These are phyloP conservation scores for Ciconia maguari DNA, from an alignment of 2,113 vertebrate species.

Conservation along the genomic window DNA sequence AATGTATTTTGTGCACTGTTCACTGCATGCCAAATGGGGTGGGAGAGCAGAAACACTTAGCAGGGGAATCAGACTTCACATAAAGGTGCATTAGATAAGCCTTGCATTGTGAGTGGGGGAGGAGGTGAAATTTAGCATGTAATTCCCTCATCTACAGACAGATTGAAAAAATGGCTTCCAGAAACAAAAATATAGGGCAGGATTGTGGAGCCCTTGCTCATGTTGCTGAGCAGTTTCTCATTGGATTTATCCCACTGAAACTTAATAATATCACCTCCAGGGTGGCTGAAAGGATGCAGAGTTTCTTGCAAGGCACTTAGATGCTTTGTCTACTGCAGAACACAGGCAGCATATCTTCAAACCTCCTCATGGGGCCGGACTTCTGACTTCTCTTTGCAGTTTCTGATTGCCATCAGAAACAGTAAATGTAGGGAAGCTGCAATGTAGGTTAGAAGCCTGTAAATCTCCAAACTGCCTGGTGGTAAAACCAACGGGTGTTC, in stretches of 20 bases:
- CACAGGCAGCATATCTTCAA: not conserved
- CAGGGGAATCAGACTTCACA: not conserved
- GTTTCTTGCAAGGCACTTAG: not conserved
- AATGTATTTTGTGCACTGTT: slow-evolving; percentile 28
- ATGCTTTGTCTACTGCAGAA: not conserved
- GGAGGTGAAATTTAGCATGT: not conserved
- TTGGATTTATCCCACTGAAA: not conserved
- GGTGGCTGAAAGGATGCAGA: not conserved
- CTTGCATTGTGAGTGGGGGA: not conserved
- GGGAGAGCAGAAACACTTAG: slow-evolving; percentile 14
- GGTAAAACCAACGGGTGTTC: not conserved
- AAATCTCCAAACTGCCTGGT: not conserved
- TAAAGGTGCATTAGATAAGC: not conserved
- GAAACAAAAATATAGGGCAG: slow-evolving; percentile 17
- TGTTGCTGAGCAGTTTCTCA: not conserved
- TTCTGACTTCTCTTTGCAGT: not conserved
- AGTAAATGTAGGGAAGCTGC: not conserved
- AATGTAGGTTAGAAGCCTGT: not conserved
- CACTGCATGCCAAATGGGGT: slow-evolving; percentile 9
- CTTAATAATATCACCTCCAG: not conserved
- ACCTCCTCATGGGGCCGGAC: not conserved
- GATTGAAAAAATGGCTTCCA: not conserved
- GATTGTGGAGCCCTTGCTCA: not conserved
- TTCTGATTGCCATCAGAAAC: not conserved
- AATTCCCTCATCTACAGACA: not conserved